Evolutionary conservation across 1,140 invertebrate genomes (phyloP).

Genomic region (Cydia splendana): DNA sequence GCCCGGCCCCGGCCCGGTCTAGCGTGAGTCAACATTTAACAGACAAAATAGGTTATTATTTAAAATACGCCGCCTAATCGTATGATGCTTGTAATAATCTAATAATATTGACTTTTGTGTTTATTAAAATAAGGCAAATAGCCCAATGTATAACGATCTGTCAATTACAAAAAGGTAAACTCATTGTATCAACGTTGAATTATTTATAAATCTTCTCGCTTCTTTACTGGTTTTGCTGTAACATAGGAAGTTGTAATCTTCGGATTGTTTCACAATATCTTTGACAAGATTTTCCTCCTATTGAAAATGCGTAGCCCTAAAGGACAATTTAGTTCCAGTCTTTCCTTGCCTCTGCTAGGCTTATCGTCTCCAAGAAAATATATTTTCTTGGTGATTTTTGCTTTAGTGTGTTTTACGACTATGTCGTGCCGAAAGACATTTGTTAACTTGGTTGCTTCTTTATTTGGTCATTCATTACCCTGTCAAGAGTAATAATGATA

Average conservation of each 20-base stretch:
- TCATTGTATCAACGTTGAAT: too few relatives aligned
- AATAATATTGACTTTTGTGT: too few relatives aligned
- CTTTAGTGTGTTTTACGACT: not conserved
- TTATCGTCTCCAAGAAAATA: too few relatives aligned
- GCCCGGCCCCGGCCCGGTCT: too few relatives aligned
- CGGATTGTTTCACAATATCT: not conserved
- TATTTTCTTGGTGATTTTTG: not conserved
- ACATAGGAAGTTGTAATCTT: not conserved
- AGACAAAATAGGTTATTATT: too few relatives aligned
- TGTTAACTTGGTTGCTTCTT: not conserved
- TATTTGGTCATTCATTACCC: not conserved
- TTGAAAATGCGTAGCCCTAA: not conserved
- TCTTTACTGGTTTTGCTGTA: not conserved
- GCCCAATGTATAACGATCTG: too few relatives aligned
- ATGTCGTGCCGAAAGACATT: not conserved
- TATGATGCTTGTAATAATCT: too few relatives aligned
- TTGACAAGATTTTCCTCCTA: slow-evolving; percentile 8
- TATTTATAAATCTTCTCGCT: too few relatives aligned
- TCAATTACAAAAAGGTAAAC: too few relatives aligned
- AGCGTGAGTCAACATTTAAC: too few relatives aligned
- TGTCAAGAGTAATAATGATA: not conserved
- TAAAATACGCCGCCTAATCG: too few relatives aligned
- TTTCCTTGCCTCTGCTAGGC: not conserved
- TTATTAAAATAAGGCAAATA: too few relatives aligned
- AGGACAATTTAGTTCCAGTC: not conserved